A percentile compares a stretch with the other conserved stretches of the same genome.
Evolutionary conservation across 2,888 invertebrate genomes (phyloP).

Genomic region (Cetonia aurata): DNA sequence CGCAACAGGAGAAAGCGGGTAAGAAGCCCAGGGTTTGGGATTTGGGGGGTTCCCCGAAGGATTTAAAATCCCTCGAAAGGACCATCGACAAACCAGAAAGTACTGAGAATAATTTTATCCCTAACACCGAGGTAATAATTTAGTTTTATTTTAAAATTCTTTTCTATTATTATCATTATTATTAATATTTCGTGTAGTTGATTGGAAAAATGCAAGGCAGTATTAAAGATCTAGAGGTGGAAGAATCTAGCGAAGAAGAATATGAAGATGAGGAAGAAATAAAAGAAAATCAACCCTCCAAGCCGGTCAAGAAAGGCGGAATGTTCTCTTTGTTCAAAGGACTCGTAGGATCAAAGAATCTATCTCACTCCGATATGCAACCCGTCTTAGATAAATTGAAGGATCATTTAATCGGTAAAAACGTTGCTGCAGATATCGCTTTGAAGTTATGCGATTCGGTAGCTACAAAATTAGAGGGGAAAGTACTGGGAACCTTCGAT

Average conservation of each 20-base stretch:
- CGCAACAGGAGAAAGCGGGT: conserved; percentile 77
- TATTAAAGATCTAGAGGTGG: conserved; percentile 86
- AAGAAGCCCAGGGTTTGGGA: conserved; percentile 95
- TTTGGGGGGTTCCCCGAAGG: conserved; percentile 82
- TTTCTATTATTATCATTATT: conserved; percentile 26
- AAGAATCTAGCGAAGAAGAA: conserved; percentile 76
- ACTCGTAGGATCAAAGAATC: conserved; percentile 89
- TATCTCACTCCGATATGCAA: conserved; percentile 83
- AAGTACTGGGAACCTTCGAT: conserved; percentile 94
- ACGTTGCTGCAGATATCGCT: conserved; percentile 97
- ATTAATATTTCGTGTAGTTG: conserved; percentile 68
- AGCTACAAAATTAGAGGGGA: conserved; percentile 89
- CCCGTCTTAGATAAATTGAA: conserved; percentile 93
- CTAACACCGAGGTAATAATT: conserved; percentile 73
- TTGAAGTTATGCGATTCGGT: conserved; percentile 95
- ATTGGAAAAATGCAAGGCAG: conserved; percentile 88
- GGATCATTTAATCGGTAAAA: conserved; percentile 96
- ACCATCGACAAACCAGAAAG: conserved; percentile 82
- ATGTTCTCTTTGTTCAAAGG: conserved; percentile 89
- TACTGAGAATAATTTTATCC: conserved; percentile 71
- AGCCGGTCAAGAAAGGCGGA: conserved; percentile 67
- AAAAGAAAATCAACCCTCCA: conserved; percentile 47
- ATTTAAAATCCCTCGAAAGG: conserved; percentile 84
- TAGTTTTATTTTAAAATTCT: conserved; percentile 1
- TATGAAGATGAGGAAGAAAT: conserved; percentile 66